phyloP scores from a whole-genome alignment of 2,888 invertebrate species.

The Idaea aversata region DNA sequence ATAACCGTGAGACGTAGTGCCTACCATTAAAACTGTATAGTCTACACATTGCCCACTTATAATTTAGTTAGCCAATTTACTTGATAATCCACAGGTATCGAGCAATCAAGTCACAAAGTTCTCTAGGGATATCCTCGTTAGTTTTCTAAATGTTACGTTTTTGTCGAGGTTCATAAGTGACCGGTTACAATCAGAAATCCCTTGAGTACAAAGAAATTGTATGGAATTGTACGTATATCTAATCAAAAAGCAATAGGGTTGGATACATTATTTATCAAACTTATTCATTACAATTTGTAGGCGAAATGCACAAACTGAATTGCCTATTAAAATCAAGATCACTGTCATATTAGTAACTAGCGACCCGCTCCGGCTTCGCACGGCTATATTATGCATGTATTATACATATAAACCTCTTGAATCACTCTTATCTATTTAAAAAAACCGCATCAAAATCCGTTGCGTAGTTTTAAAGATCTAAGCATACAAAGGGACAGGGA shows the following conservation, averaged over 20 bases:
- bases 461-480: too few species aligned
- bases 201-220: neutral
- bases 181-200: neutral
- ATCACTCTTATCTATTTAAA: too few species aligned
- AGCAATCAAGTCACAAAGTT: neutral
- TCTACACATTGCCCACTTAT: too few species aligned
- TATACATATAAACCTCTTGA: too few species aligned
- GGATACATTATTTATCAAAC: neutral
- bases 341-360: neutral
- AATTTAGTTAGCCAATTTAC: too few species aligned
- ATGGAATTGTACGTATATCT: neutral
- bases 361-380: too few species aligned
- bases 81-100: neutral
- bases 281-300: neutral
- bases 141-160: neutral
- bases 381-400: too few species aligned
- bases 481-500: too few species aligned
- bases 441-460: too few species aligned
- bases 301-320: neutral
- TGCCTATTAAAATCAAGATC: neutral
- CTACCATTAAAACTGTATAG: too few species aligned
- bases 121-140: neutral
- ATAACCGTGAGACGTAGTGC: too few species aligned
- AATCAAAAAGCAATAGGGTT: neutral
- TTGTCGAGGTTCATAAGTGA: neutral